phyloP scores from a whole-genome alignment of 1,140 invertebrate genomes.

The Megalopta genalis region DNA sequence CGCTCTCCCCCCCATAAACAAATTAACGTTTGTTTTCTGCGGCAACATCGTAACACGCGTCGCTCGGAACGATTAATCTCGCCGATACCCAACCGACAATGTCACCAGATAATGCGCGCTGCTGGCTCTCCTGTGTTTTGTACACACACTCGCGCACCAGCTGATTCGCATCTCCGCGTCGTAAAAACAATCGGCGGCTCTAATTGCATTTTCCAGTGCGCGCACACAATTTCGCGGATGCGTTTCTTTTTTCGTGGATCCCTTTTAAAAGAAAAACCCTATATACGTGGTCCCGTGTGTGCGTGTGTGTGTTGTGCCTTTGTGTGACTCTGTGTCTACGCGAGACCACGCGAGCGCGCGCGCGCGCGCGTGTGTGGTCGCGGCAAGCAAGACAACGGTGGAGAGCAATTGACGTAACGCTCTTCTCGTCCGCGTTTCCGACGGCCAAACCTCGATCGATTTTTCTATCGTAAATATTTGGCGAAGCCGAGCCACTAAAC shows the following conservation, averaged over 20 bases:
- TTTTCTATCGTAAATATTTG: conserved; percentile 33
- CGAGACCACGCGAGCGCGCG: no score
- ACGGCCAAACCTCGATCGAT: conserved; percentile 34
- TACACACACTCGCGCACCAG: conserved; percentile 62
- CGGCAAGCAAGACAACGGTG: background rate
- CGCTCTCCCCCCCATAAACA: no score
- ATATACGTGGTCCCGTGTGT: background rate
- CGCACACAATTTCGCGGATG: background rate
- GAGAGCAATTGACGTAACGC: conserved; percentile 42
- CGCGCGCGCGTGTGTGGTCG: no score
- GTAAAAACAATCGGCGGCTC: conserved; percentile 32
- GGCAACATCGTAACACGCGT: conserved; percentile 1
- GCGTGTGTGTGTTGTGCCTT: background rate
- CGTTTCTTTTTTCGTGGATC: conserved; percentile 10
- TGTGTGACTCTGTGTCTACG: background rate
- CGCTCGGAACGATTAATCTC: conserved; percentile 29
- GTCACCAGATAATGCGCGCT: conserved; percentile 57
- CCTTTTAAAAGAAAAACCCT: background rate
- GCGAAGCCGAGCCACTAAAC: background rate
- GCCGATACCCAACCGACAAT: conserved; percentile 36
- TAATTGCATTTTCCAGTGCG: conserved; percentile 31
- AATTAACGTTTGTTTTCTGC: background rate
- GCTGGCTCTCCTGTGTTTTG: conserved; percentile 59
- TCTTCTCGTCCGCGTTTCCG: conserved; percentile 2
- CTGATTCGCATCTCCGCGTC: conserved; percentile 51